These are phyloP conservation scores for Sprattus sprattus DNA, from an alignment of 2,113 vertebrate genomes.

Conservation along the genomic window DNA sequence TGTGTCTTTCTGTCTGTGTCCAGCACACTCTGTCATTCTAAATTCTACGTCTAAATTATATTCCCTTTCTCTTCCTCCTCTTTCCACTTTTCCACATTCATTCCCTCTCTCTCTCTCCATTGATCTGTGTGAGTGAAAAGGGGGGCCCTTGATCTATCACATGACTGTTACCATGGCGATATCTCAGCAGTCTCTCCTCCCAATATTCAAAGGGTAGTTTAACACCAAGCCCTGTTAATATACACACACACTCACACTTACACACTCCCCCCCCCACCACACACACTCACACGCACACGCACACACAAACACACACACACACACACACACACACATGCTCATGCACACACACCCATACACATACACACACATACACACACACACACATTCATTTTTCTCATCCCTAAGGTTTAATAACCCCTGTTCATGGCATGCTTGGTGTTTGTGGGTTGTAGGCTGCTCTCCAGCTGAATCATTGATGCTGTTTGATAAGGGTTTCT, in stretches of 20 bases:
- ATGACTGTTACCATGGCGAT: slow-evolving; percentile 17
- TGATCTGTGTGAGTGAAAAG: slow-evolving; percentile 5
- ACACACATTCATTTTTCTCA: background rate
- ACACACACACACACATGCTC: background rate
- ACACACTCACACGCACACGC: slow-evolving; percentile 1
- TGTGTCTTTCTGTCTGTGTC: background rate
- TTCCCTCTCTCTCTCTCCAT: background rate
- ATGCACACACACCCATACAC: background rate
- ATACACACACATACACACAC: slow-evolving; percentile 8
- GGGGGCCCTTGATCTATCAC: slow-evolving; percentile 13
- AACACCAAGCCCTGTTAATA: background rate
- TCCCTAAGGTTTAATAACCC: slow-evolving; percentile 14
- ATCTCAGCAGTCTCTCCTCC: slow-evolving; percentile 3
- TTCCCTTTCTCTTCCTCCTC: background rate
- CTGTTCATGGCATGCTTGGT: background rate
- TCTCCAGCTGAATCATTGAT: background rate
- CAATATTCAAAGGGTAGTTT: slow-evolving; percentile 16
- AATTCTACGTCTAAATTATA: background rate
- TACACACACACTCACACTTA: background rate
- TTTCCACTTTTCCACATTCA: background rate
- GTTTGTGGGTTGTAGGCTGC: background rate
- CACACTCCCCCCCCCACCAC: background rate
- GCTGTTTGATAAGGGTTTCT: slow-evolving; percentile 2
- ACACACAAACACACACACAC: background rate
- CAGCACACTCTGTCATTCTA: background rate